Evolutionary conservation across 2,113 vertebrate genomes (phyloP).

Genomic region (Scatophagus argus): DNA sequence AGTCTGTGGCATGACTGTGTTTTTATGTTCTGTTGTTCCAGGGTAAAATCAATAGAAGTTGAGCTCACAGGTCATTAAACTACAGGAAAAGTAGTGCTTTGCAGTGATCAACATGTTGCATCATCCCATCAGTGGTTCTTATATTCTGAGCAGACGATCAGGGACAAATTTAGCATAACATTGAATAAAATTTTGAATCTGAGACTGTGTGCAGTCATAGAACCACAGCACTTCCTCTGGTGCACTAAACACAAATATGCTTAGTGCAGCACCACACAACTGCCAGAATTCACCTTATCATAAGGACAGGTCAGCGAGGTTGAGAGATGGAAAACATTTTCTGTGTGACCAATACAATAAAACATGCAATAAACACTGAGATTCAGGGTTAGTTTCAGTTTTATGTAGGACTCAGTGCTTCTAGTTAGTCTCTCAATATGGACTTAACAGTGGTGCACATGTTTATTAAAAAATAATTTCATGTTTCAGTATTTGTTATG

Average conservation of each 20-base stretch:
- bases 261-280: background rate
- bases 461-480: too few relatives aligned
- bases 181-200: background rate
- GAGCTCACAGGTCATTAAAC: background rate
- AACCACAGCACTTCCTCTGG: background rate
- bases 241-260: slow-evolving; percentile 27
- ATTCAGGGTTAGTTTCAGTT: background rate
- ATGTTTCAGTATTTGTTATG: background rate
- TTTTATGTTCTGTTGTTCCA: background rate
- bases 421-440: background rate
- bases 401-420: background rate
- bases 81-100: background rate
- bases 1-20: slow-evolving; percentile 1
- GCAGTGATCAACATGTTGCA: background rate
- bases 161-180: slow-evolving; percentile 1
- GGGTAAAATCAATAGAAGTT: background rate
- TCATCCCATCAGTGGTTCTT: background rate
- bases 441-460: background rate
- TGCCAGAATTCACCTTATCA: slow-evolving; percentile 33
- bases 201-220: background rate
- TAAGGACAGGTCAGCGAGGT: slow-evolving; percentile 13
- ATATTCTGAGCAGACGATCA: background rate
- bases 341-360: slow-evolving; percentile 5
- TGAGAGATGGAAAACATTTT: background rate
- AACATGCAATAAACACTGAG: background rate